Percentiles rank a stretch among this genome's conserved stretches.
Conservation (phyloP, 2,888 invertebrate genomes). For the Drepana falcataria region DNA sequence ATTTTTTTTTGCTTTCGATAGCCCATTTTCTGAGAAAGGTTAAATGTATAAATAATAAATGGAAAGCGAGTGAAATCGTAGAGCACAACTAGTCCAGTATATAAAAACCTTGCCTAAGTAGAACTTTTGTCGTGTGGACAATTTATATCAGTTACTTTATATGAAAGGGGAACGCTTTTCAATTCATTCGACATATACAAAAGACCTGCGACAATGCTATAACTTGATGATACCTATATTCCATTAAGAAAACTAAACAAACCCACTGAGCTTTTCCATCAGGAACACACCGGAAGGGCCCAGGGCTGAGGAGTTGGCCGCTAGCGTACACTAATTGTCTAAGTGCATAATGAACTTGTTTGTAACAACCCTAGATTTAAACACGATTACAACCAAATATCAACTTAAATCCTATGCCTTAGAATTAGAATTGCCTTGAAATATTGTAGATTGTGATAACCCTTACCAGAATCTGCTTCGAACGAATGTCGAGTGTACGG, state of each 20-base stretch:
- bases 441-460: conserved; percentile 2
- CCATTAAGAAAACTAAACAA: neutral
- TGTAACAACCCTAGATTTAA: conserved; percentile 53
- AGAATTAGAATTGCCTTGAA: conserved; percentile 10
- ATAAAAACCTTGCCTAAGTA: too few relatives aligned
- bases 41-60: too few relatives aligned
- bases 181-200: too few relatives aligned
- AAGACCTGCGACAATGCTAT: too few relatives aligned
- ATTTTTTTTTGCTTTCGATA: too few relatives aligned
- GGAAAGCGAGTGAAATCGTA: too few relatives aligned
- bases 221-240: too few relatives aligned
- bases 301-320: conserved; percentile 46
- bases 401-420: conserved; percentile 23
- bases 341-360: conserved; percentile 76
- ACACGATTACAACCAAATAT: conserved; percentile 24
- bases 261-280: conserved; percentile 3
- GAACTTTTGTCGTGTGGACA: too few relatives aligned
- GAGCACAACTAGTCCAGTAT: too few relatives aligned
- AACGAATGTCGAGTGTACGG: conserved; percentile 6
- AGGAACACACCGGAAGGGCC: conserved; percentile 57
- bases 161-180: too few relatives aligned
- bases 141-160: too few relatives aligned
- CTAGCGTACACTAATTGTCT: conserved; percentile 74
- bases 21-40: too few relatives aligned
- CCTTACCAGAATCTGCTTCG: neutral